phyloP scores from a whole-genome alignment of 2,113 vertebrate species.

The Pleuronectes platessa region DNA sequence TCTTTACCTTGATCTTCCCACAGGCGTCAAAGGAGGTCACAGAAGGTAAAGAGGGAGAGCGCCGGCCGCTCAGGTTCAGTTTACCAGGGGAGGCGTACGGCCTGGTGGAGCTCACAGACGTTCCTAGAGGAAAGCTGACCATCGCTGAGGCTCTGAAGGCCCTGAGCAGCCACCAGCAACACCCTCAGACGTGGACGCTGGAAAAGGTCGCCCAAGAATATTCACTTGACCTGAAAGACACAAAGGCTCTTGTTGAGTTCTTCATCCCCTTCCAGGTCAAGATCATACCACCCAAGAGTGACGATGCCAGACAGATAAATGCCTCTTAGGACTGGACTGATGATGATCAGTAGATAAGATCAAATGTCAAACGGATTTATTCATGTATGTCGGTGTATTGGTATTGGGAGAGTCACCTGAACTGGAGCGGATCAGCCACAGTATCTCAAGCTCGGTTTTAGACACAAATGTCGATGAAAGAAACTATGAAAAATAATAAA shows the following conservation, averaged over 20 bases:
- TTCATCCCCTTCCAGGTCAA: constrained; percentile 89
- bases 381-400: constrained; percentile 19
- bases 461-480: background rate
- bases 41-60: constrained; percentile 53
- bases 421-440: background rate
- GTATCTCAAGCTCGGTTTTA: background rate
- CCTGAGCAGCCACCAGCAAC: constrained; percentile 87
- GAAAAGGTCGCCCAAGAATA: constrained; percentile 91
- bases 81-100: constrained; percentile 62
- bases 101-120: constrained; percentile 73
- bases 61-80: constrained; percentile 79
- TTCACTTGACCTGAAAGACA: constrained; percentile 87
- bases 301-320: constrained; percentile 77
- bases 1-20: background rate
- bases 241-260: constrained; percentile 85
- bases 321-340: constrained; percentile 69
- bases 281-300: constrained; percentile 76
- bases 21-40: constrained; percentile 36
- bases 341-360: background rate
- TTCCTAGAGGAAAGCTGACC: constrained; percentile 91
- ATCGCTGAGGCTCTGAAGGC: constrained; percentile 87
- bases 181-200: constrained; percentile 88
- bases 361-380: background rate
- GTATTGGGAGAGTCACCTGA: background rate
- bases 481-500: background rate